These are phyloP conservation scores for Trachemys scripta DNA, from an alignment of 2,113 vertebrate species.

Conservation along the genomic window DNA sequence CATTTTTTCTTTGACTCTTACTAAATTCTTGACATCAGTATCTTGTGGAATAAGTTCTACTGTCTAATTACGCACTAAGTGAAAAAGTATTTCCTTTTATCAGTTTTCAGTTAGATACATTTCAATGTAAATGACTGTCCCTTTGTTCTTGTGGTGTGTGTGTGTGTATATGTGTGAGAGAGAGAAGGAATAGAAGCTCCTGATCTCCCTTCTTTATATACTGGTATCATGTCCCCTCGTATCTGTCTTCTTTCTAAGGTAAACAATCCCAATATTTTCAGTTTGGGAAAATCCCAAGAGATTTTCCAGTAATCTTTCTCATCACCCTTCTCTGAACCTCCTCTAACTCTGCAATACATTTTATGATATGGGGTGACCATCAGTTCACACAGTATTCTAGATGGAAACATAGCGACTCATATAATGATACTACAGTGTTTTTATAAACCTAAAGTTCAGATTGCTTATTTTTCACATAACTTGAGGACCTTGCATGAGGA, in stretches of 20 bases:
- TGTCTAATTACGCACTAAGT: background rate
- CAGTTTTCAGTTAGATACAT: slow-evolving; percentile 11
- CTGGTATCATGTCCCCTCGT: background rate
- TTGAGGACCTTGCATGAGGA: background rate
- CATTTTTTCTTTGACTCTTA: background rate
- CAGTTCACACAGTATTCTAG: background rate
- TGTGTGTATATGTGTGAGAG: rapidly evolving
- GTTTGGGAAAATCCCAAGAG: too few species aligned
- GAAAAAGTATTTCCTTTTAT: slow-evolving; percentile 2
- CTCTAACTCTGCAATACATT: background rate
- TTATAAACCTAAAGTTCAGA: background rate
- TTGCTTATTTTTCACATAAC: background rate
- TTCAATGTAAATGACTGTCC: slow-evolving; percentile 4
- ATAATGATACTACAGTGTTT: background rate
- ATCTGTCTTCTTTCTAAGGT: background rate
- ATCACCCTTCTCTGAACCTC: background rate
- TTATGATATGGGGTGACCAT: background rate
- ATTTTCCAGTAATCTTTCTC: background rate
- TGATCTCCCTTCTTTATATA: background rate
- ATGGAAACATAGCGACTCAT: background rate
- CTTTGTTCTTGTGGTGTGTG: background rate
- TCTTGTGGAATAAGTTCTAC: background rate
- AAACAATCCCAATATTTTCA: background rate
- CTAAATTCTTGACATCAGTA: slow-evolving; percentile 14
- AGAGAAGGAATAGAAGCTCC: background rate